A percentile compares a stretch with the other conserved stretches of the same genome.
Conservation (phyloP, 2,888 invertebrate species). For the Cantharis lateralis region DNA sequence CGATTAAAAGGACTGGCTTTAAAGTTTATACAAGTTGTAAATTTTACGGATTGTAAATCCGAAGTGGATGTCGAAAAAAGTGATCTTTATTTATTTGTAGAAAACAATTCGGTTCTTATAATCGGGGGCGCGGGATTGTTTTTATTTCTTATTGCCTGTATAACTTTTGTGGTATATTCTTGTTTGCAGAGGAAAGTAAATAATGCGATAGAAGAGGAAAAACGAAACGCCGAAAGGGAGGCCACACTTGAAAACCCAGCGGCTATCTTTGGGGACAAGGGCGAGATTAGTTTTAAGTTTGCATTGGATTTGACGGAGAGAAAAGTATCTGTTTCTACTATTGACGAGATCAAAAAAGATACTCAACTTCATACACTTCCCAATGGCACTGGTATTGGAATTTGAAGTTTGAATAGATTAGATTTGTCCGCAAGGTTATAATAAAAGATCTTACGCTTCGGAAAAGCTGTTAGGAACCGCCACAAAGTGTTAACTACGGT, state of each 20-base stretch:
- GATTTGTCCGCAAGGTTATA: slow-evolving; percentile 16
- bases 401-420: slow-evolving; percentile 27
- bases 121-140: slow-evolving; percentile 58
- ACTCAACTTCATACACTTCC: slow-evolving; percentile 43
- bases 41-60: slow-evolving; percentile 57
- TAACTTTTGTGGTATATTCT: slow-evolving; percentile 62
- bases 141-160: slow-evolving; percentile 58
- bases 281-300: slow-evolving; percentile 65
- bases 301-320: slow-evolving; percentile 57
- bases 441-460: slow-evolving; percentile 26
- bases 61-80: slow-evolving; percentile 58
- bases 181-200: slow-evolving; percentile 70
- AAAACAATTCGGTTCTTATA: slow-evolving; percentile 57
- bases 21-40: slow-evolving; percentile 49
- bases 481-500: slow-evolving; percentile 23
- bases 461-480: slow-evolving; percentile 11
- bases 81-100: slow-evolving; percentile 46
- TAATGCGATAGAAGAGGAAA: slow-evolving; percentile 43
- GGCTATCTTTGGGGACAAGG: slow-evolving; percentile 53
- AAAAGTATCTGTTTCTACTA: slow-evolving; percentile 54
- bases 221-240: slow-evolving; percentile 35
- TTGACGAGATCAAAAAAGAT: slow-evolving; percentile 55
- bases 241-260: slow-evolving; percentile 50
- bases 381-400: slow-evolving; percentile 45
- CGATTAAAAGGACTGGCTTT: slow-evolving; percentile 59